Conservation (phyloP, 1,140 invertebrate species). For the Musca vetustissima region DNA sequence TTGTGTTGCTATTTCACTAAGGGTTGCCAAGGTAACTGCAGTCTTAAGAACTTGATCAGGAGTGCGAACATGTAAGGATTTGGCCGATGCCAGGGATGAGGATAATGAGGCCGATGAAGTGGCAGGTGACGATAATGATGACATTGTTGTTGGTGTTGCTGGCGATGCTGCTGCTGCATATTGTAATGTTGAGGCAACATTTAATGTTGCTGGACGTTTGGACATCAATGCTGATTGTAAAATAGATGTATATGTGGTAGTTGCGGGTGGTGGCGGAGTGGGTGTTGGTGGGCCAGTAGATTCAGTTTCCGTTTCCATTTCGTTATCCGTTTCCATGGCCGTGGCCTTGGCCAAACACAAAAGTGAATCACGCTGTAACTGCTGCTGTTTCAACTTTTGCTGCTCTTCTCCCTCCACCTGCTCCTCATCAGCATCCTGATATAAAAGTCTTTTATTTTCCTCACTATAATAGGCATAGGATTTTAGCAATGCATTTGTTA, state of each 20-base stretch:
- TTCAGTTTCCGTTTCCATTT: background rate
- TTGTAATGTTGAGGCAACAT: constrained; percentile 28
- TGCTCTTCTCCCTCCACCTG: background rate
- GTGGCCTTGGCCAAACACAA: constrained; percentile 19
- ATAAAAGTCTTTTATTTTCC: constrained; percentile 19
- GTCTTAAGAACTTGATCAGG: constrained; percentile 50
- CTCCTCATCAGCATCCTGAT: background rate
- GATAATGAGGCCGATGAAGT: constrained; percentile 19
- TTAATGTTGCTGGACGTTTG: constrained; percentile 32
- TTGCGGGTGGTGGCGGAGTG: constrained; percentile 13
- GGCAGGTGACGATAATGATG: constrained; percentile 16
- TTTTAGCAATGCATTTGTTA: background rate
- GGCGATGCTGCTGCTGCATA: constrained; percentile 8
- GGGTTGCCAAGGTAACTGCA: constrained; percentile 48
- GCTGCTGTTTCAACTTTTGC: background rate
- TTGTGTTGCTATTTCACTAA: constrained; percentile 49
- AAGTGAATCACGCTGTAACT: background rate
- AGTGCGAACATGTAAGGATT: constrained; percentile 36
- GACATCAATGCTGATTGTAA: constrained; percentile 52
- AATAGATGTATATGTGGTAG: constrained; percentile 48
- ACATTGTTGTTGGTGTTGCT: constrained; percentile 19
- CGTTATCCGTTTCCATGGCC: constrained; percentile 13
- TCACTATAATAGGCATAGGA: constrained; percentile 11
- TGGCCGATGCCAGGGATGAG: constrained; percentile 15
- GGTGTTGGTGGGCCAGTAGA: too few species aligned